Evolutionary conservation across 2,797 vertebrate genomes (phyloP).

Genomic region (Pteropus rufus): DNA sequence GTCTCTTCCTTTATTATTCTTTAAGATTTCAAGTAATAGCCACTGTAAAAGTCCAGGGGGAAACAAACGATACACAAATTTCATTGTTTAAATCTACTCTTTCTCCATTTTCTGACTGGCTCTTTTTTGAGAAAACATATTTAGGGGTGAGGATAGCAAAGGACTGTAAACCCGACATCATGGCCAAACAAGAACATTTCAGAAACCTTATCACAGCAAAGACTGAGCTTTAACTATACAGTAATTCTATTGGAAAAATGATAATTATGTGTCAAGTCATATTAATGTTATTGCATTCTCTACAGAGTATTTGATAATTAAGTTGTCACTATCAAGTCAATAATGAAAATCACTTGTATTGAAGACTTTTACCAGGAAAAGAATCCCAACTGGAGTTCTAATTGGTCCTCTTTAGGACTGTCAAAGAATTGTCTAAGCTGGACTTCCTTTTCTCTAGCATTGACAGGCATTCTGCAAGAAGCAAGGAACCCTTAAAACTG

Average conservation of each 20-base stretch:
- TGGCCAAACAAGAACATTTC: not conserved
- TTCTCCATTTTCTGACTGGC: not conserved
- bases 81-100: not conserved
- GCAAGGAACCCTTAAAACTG: not conserved
- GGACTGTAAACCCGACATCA: not conserved
- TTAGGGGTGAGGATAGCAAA: not conserved
- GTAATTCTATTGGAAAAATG: conserved; percentile 59
- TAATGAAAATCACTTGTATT: conserved; percentile 46
- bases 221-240: conserved; percentile 2
- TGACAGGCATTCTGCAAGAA: not conserved
- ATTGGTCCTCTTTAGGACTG: not conserved
- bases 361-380: conserved; percentile 35
- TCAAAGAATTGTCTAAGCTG: not conserved
- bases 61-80: not conserved
- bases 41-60: not conserved
- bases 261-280: conserved; percentile 63
- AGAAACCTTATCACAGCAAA: conserved; percentile 16
- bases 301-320: conserved; percentile 61
- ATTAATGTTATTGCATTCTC: conserved; percentile 57
- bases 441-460: not conserved
- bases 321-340: conserved; percentile 46
- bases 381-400: not conserved
- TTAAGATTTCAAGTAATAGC: not conserved
- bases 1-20: not conserved
- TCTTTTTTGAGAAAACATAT: not conserved